Evolutionary conservation across 37 sponge, comb jelly and placozoan species (phyloP), one percentile per base, ranked within the genome.

Genomic region (Halisarca cf. caerulea): DNA sequence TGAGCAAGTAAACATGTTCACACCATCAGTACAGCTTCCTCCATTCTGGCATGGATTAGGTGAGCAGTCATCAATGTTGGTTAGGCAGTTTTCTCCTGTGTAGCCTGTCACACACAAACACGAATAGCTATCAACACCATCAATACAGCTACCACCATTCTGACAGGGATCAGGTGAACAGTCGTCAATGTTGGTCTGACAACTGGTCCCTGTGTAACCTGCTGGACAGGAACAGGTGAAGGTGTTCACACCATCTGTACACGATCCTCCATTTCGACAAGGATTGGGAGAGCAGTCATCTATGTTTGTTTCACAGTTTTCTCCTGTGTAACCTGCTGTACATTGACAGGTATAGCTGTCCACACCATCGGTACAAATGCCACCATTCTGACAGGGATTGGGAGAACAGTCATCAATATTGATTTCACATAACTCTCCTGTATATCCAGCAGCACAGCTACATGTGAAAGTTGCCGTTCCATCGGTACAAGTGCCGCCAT

Each of bases 81-180:
- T 38, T 36, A 77, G 82, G 83, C 93, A 93, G 24, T 37, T 27
- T 17, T 4, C 30, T 35, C 88, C 93, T 37, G 84, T 86, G 39
- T 80, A 94, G 3, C 89, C 91, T n/a, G 55, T 27, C 21, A 66
- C 71, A 79, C 94, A 93, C 18, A 30, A 9, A 47, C 94, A 93
- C 0, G 38, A 45, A 44, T 24, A 79, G 7, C 40, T 45, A 14
- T 79, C 55, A 8, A 2, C 58, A 20, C 6, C 34, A 3, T 23
- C 20, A 21, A 58, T 0, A 64, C 64, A 58, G 18, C 64, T 84
- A 25, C 78, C 34, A 17, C 25, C 45, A 47, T 47, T 47, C 58
- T 23, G 59, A 75, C 78, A 77, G 7, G 85, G 78, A 21, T 45
- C 30, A 20, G 28, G 44, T 14, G 33, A 58, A 39, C 85, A 84